Conservation (phyloP, 1,140 invertebrate species). For the Zaprionus camerounensis region DNA sequence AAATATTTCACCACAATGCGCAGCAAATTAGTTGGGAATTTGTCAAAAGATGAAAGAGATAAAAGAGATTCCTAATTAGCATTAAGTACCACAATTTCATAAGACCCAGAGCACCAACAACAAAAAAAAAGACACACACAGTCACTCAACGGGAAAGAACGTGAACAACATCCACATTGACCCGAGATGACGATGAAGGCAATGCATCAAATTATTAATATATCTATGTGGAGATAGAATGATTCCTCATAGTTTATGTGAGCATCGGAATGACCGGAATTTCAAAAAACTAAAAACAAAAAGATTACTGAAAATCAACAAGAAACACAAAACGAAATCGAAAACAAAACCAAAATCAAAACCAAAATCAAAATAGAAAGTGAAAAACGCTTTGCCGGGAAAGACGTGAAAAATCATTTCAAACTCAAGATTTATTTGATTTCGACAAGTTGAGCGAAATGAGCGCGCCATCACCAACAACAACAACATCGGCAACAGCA, state of each 20-base stretch:
- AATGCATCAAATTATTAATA: conserved; percentile 61
- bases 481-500: conserved; percentile 7
- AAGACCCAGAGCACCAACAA: not conserved
- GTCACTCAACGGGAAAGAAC: not conserved
- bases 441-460: conserved; percentile 45
- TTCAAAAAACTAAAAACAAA: conserved; percentile 5
- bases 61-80: conserved; percentile 35
- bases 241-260: conserved; percentile 10
- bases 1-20: conserved; percentile 1
- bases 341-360: conserved; percentile 11
- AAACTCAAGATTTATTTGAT: conserved; percentile 58
- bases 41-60: conserved; percentile 20
- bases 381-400: conserved; percentile 22
- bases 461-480: conserved; percentile 13
- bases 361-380: not conserved
- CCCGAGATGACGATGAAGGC: conserved; percentile 36
- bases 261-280: conserved; percentile 43
- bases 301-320: not conserved
- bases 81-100: conserved; percentile 16
- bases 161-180: conserved; percentile 27
- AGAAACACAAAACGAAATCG: conserved; percentile 10
- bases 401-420: conserved; percentile 44
- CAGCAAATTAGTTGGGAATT: conserved; percentile 1
- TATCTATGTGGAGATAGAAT: conserved; percentile 33
- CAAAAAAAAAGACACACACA: conserved; percentile 13